Conservation (phyloP, 2,888 invertebrate species). For the Macropis europaea region DNA sequence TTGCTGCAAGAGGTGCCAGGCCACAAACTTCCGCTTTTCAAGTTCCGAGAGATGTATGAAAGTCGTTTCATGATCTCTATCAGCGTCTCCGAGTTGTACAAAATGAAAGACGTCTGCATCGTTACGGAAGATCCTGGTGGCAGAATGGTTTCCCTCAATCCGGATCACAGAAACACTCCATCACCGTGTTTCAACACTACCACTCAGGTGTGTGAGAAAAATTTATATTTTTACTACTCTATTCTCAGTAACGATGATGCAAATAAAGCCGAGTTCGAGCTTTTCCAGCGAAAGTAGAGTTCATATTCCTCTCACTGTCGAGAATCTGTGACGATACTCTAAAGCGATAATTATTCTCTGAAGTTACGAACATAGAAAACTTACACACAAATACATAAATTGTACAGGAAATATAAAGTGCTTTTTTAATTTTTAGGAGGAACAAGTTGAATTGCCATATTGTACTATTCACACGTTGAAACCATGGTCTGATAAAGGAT, state of each 20-base stretch:
- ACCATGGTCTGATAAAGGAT: constrained; percentile 84
- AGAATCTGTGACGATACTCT: constrained; percentile 68
- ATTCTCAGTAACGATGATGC: constrained; percentile 62
- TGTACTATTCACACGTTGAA: constrained; percentile 85
- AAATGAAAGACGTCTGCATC: constrained; percentile 88
- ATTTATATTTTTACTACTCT: not conserved
- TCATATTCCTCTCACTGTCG: constrained; percentile 65
- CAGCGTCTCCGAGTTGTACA: constrained; percentile 86
- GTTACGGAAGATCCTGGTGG: constrained; percentile 87
- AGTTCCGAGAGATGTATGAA: constrained; percentile 91
- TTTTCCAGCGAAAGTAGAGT: constrained; percentile 69
- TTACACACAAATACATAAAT: not conserved
- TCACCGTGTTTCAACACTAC: constrained; percentile 79
- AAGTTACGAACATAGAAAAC: constrained; percentile 1
- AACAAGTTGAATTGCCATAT: constrained; percentile 82
- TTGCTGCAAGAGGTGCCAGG: constrained; percentile 89
- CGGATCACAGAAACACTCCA: constrained; percentile 83
- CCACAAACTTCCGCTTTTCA: constrained; percentile 88
- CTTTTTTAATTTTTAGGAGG: constrained; percentile 73
- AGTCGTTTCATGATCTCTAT: constrained; percentile 89
- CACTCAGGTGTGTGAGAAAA: constrained; percentile 68
- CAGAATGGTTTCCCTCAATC: constrained; percentile 86
- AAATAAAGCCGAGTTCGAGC: constrained; percentile 76
- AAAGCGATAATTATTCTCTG: constrained; percentile 54
- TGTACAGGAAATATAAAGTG: not conserved